Conservation (phyloP, 2,797 vertebrate genomes). For the Rhinophrynus dorsalis region DNA sequence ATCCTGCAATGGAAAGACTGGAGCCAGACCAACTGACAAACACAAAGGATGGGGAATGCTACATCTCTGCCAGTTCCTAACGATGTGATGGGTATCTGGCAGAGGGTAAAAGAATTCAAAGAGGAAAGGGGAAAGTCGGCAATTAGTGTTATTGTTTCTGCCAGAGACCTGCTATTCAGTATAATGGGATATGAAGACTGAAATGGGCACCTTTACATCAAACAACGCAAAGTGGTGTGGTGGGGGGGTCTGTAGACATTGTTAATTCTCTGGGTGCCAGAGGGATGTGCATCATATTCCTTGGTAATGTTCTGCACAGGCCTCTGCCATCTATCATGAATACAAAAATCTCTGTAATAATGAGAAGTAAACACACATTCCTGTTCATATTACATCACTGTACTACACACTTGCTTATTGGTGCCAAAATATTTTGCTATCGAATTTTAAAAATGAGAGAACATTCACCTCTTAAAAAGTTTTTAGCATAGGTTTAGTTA, state of each 20-base stretch:
- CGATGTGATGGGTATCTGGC: constrained; percentile 1
- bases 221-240: too few relatives aligned
- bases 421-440: too few relatives aligned
- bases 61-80: neutral
- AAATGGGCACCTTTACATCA: neutral
- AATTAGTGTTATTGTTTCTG: neutral
- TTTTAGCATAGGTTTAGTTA: too few relatives aligned
- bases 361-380: neutral
- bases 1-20: neutral
- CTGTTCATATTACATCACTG: neutral
- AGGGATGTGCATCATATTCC: too few relatives aligned
- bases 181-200: neutral
- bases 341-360: too few relatives aligned
- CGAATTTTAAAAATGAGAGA: too few relatives aligned
- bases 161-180: too few relatives aligned
- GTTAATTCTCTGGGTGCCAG: too few relatives aligned
- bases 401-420: too few relatives aligned
- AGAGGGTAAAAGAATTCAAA: neutral
- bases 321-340: neutral
- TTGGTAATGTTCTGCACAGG: too few relatives aligned
- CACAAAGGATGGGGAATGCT: neutral
- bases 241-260: too few relatives aligned
- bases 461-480: too few relatives aligned
- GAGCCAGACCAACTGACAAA: neutral
- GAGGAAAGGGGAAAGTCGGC: neutral